Evolutionary conservation across 2,888 invertebrate genomes (phyloP).

Genomic region (Cephonodes hylas): DNA sequence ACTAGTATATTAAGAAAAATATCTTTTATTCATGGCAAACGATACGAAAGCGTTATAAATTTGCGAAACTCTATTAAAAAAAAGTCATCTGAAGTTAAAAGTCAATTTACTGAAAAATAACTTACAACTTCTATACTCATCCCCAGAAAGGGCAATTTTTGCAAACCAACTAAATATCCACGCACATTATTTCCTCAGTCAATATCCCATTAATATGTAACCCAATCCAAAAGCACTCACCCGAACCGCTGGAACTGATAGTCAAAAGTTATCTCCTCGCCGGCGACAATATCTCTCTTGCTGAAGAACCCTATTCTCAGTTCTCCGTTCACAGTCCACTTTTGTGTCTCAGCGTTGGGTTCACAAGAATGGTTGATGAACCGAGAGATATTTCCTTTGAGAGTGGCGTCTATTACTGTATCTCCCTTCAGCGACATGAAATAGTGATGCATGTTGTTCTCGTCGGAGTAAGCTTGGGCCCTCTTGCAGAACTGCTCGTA

Average conservation of each 20-base stretch:
- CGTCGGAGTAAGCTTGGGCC: constrained; percentile 93
- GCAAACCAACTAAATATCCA: too few relatives aligned
- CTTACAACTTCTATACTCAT: too few relatives aligned
- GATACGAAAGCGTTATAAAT: too few relatives aligned
- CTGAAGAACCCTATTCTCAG: constrained; percentile 98
- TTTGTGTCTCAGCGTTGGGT: constrained; percentile 99
- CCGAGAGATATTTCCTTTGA: constrained; percentile 96
- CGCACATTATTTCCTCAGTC: too few relatives aligned
- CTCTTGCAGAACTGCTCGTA: constrained; percentile 93
- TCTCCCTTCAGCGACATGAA: constrained; percentile 98
- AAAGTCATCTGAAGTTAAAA: too few relatives aligned
- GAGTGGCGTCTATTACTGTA: constrained; percentile 94
- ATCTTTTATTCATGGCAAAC: too few relatives aligned
- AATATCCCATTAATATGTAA: neutral
- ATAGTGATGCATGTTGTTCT: constrained; percentile 96
- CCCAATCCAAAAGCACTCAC: constrained; percentile 68
- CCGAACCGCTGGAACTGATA: constrained; percentile 99
- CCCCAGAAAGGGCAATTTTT: too few relatives aligned
- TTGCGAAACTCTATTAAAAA: too few relatives aligned
- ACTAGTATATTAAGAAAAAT: too few relatives aligned
- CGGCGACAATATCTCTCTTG: constrained; percentile 88
- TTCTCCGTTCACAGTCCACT: constrained; percentile 97
- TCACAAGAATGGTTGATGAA: constrained; percentile 99
- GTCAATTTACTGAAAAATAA: too few relatives aligned
- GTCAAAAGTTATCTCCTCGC: constrained; percentile 99